Percentiles rank a stretch among this genome's conserved stretches.
phyloP scores from a whole-genome alignment of 2,797 vertebrate genomes.

The Gymnothorax javanicus region DNA sequence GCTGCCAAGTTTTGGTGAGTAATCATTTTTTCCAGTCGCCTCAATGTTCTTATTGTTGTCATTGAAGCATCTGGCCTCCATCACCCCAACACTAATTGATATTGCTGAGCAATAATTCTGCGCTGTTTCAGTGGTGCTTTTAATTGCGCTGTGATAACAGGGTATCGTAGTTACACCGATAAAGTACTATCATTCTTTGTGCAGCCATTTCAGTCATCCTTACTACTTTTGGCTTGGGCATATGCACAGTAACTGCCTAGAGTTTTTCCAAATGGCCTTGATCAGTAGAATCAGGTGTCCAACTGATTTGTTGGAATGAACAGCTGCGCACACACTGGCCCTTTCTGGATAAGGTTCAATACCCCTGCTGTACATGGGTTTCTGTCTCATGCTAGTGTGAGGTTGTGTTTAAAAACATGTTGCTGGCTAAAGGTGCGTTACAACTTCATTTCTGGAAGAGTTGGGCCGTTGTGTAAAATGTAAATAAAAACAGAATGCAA shows the following conservation, averaged over 20 bases:
- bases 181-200: background rate
- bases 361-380: background rate
- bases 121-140: background rate
- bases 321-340: no score
- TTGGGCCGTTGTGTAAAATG: no score
- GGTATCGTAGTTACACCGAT: background rate
- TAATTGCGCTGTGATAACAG: background rate
- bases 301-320: no score
- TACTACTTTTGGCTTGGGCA: background rate
- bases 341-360: no score
- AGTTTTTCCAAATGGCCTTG: no score
- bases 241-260: no score
- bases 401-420: background rate
- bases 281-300: no score
- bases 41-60: background rate
- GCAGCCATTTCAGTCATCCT: background rate
- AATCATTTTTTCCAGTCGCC: background rate
- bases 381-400: background rate
- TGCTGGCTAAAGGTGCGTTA: background rate
- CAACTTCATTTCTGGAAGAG: no score
- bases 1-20: background rate
- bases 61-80: background rate
- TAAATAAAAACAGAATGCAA: no score
- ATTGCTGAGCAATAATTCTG: background rate
- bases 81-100: background rate